Evolutionary conservation across 2,797 vertebrate species (phyloP).

Genomic region (Vespertilio murinus): DNA sequence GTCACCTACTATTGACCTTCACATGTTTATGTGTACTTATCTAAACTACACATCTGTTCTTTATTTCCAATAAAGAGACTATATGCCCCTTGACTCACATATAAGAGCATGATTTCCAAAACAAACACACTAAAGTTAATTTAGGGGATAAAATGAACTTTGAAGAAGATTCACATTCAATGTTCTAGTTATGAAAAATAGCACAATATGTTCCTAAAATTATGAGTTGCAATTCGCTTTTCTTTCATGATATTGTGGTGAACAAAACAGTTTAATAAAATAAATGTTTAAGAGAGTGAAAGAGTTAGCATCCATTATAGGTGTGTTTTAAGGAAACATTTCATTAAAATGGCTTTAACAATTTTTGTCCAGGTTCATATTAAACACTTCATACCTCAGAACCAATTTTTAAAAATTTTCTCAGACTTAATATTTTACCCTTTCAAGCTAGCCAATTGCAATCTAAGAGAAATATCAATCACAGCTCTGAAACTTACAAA

Average conservation of each 20-base stretch:
- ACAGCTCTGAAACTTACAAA: neutral
- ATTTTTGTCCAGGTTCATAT: neutral
- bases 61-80: slow-evolving; percentile 69
- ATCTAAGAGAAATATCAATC: neutral
- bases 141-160: slow-evolving; percentile 79
- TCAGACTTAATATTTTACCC: neutral
- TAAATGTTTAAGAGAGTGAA: neutral
- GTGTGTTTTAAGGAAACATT: slow-evolving; percentile 32
- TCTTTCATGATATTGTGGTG: neutral
- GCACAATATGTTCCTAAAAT: slow-evolving; percentile 25
- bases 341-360: neutral
- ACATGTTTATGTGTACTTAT: slow-evolving; percentile 63
- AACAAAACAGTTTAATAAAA: slow-evolving; percentile 42
- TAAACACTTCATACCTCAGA: neutral
- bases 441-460: neutral
- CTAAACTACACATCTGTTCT: slow-evolving; percentile 77
- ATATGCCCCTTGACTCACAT: slow-evolving; percentile 72
- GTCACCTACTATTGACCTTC: slow-evolving; percentile 72
- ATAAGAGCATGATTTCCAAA: slow-evolving; percentile 69
- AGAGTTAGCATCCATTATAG: neutral
- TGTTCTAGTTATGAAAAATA: slow-evolving; percentile 55
- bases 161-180: slow-evolving; percentile 72
- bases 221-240: slow-evolving; percentile 5
- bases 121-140: slow-evolving; percentile 76
- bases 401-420: neutral